A percentile compares a stretch with the other conserved stretches of the same genome.
phyloP scores from a whole-genome alignment of 2,888 invertebrate species.

The Nemotelus nigrinus region DNA sequence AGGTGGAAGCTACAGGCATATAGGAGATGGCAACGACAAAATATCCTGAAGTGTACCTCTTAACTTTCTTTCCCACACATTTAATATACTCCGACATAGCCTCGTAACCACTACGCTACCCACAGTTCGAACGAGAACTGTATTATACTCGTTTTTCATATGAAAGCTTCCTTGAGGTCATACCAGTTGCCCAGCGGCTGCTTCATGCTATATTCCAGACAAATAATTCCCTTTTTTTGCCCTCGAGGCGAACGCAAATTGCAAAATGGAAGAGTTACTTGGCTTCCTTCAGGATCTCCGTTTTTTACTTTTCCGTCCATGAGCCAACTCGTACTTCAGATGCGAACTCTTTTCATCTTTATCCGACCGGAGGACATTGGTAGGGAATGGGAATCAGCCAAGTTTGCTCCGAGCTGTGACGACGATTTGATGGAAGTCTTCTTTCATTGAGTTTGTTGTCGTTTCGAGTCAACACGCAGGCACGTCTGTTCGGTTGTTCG shows the following conservation, averaged over 20 bases:
- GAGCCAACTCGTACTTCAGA: slow-evolving; percentile 26
- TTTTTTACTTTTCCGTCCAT: slow-evolving; percentile 46
- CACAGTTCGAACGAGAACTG: neutral
- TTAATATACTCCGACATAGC: neutral
- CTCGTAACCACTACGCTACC: neutral
- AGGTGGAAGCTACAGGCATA: too few species aligned
- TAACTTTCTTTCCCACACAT: neutral
- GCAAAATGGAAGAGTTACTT: slow-evolving; percentile 51
- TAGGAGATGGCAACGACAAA: neutral
- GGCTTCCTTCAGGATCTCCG: slow-evolving; percentile 48
- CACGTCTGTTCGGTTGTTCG: neutral
- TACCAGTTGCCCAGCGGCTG: slow-evolving; percentile 43
- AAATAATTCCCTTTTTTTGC: slow-evolving; percentile 49
- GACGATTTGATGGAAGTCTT: slow-evolving; percentile 5
- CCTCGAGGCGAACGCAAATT: slow-evolving; percentile 50
- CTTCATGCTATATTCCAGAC: slow-evolving; percentile 51
- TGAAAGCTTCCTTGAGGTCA: slow-evolving; percentile 50
- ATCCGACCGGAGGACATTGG: slow-evolving; percentile 26
- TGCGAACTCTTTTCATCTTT: slow-evolving; percentile 41
- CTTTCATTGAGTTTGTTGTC: slow-evolving; percentile 7
- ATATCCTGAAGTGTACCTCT: neutral
- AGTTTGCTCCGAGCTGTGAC: neutral
- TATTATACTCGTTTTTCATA: slow-evolving; percentile 16
- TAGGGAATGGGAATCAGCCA: slow-evolving; percentile 20
- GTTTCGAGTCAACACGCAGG: slow-evolving; percentile 10